Conservation (phyloP, 2,888 invertebrate genomes). For the Amiota mariae region DNA sequence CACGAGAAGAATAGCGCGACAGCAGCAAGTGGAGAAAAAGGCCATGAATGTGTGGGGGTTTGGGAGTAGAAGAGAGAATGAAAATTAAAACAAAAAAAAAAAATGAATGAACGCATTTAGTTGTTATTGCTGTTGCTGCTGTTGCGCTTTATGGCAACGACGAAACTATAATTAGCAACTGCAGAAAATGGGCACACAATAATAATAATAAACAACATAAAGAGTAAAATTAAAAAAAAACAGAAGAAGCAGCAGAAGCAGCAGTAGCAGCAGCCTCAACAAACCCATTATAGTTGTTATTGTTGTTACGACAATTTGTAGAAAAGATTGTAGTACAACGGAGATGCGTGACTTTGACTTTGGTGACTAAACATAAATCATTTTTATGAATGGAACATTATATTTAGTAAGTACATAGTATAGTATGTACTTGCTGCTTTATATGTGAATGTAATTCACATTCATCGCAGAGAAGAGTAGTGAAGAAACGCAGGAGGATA, state of each 20-base stretch:
- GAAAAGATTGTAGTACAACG: not conserved
- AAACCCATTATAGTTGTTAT: not conserved
- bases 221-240: constrained; percentile 4
- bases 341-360: constrained; percentile 38
- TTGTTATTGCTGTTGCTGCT: not conserved
- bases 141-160: constrained; percentile 2
- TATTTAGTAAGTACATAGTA: too few relatives aligned
- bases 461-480: too few relatives aligned
- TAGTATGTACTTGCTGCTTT: too few relatives aligned
- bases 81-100: not conserved
- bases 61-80: not conserved
- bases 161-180: constrained; percentile 29
- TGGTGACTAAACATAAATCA: constrained; percentile 36
- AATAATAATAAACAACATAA: constrained; percentile 19
- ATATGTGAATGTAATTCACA: too few relatives aligned
- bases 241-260: constrained; percentile 1
- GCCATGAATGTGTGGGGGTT: not conserved
- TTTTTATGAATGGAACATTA: constrained; percentile 29
- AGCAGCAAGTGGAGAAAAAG: not conserved
- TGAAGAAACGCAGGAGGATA: too few relatives aligned
- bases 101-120: constrained; percentile 9
- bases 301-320: not conserved
- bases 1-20: too few relatives aligned
- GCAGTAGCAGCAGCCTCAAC: constrained; percentile 3
- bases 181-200: constrained; percentile 21